A percentile compares a stretch with the other conserved stretches of the same genome.
These are phyloP conservation scores for Apistogramma diplotaenia DNA, from an alignment of 2,113 vertebrate species.

Conservation along the genomic window DNA sequence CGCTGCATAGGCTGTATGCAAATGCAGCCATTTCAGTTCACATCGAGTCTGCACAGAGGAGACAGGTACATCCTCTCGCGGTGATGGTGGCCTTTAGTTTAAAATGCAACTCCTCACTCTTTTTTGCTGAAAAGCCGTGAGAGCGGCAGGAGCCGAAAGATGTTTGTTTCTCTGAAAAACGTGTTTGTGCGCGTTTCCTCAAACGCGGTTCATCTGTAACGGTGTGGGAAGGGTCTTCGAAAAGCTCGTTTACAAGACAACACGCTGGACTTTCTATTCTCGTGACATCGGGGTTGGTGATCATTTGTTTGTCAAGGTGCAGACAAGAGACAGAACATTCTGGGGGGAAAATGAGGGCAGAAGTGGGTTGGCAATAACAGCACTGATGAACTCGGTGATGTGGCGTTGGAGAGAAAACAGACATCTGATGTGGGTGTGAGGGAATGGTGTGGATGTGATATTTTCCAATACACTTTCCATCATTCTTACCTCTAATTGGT, in stretches of 20 bases:
- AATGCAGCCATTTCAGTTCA: conserved; percentile 55
- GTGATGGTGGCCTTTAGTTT: conserved; percentile 47
- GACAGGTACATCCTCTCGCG: conserved; percentile 47
- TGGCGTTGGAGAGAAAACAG: conserved; percentile 63
- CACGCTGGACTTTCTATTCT: conserved; percentile 29
- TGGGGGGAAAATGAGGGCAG: conserved; percentile 13
- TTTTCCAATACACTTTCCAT: conserved; percentile 75
- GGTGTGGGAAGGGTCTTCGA: background rate
- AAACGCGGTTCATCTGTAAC: background rate
- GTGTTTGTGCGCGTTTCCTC: background rate
- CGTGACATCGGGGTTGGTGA: conserved; percentile 55
- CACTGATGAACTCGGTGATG: conserved; percentile 58
- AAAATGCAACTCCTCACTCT: conserved; percentile 30
- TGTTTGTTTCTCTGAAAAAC: background rate
- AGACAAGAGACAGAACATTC: conserved; percentile 52
- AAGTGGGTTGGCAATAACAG: conserved; percentile 52
- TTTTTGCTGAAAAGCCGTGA: conserved; percentile 5
- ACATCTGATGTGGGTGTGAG: conserved; percentile 74
- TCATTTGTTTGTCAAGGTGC: conserved; percentile 63
- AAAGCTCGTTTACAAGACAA: conserved; percentile 22
- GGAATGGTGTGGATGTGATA: conserved; percentile 70
- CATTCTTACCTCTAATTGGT: conserved; percentile 99
- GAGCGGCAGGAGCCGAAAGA: background rate
- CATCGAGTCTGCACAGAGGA: conserved; percentile 29
- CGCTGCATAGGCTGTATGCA: conserved; percentile 56